Evolutionary conservation across 2,797 vertebrate species (phyloP).

Genomic region (Thripadectes ignobilis): DNA sequence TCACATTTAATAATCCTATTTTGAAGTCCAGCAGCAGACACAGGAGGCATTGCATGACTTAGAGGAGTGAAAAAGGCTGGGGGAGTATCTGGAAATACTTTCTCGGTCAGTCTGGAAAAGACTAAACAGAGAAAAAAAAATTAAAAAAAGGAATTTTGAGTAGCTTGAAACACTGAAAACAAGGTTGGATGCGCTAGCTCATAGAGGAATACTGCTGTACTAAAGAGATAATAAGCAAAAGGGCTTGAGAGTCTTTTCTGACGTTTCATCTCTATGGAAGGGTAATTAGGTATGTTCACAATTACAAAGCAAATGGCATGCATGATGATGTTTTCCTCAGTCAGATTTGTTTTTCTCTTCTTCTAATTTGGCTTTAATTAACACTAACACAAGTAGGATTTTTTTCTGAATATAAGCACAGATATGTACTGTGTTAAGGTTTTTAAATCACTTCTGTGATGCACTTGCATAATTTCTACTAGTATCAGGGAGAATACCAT

Average conservation of each 20-base stretch:
- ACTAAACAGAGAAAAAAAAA: background rate
- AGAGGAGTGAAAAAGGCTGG: background rate
- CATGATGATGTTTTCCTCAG: constrained; percentile 8
- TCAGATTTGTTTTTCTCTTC: constrained; percentile 15
- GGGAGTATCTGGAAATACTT: background rate
- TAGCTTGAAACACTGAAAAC: background rate
- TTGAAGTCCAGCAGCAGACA: constrained; percentile 4
- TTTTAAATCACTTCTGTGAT: background rate
- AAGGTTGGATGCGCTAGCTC: background rate
- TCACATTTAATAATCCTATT: constrained; percentile 1
- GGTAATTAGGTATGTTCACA: constrained; percentile 39
- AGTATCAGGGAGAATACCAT: background rate
- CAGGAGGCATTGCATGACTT: background rate
- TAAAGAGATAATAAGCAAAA: constrained; percentile 2
- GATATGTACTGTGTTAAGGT: background rate
- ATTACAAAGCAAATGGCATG: constrained; percentile 10
- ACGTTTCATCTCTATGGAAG: background rate
- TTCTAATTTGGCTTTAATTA: constrained; percentile 45
- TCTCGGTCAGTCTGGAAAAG: background rate
- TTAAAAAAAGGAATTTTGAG: background rate
- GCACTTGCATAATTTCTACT: background rate
- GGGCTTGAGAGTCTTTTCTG: background rate
- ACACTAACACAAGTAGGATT: background rate
- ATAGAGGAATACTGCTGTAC: background rate
- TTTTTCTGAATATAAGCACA: background rate